These are phyloP conservation scores for Enchytraeus crypticus DNA, from an alignment of 2,888 invertebrate species.

Conservation along the genomic window DNA sequence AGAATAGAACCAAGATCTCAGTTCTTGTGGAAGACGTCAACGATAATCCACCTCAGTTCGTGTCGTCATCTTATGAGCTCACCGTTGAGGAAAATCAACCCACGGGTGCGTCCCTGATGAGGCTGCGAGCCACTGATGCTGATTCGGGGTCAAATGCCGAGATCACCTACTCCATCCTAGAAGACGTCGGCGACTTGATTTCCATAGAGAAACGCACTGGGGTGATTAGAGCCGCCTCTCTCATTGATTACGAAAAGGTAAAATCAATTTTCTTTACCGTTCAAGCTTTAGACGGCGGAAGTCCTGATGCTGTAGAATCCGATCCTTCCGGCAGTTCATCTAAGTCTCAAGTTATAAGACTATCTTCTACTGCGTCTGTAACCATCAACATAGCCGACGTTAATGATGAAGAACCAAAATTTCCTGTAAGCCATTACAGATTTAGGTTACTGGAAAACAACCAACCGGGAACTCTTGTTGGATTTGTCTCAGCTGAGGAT, in stretches of 20 bases:
- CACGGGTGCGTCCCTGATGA: constrained; percentile 1
- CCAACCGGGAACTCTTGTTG: constrained; percentile 38
- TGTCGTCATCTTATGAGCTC: neutral
- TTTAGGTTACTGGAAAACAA: constrained; percentile 16
- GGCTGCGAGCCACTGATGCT: constrained; percentile 5
- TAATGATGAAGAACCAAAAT: constrained; percentile 24
- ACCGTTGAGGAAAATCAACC: constrained; percentile 6
- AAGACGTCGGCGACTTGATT: neutral
- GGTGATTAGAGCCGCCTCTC: constrained; percentile 1
- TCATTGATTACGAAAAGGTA: constrained; percentile 10
- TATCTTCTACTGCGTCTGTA: constrained; percentile 7
- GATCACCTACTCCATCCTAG: constrained; percentile 8
- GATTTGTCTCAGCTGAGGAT: constrained; percentile 20
- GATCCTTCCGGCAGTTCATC: neutral
- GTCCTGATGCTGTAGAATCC: neutral
- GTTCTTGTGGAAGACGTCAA: constrained; percentile 9
- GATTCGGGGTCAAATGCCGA: constrained; percentile 9
- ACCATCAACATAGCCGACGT: constrained; percentile 17
- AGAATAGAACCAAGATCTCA: neutral
- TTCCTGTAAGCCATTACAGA: constrained; percentile 11
- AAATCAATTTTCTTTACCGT: constrained; percentile 7
- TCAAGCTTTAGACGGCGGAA: constrained; percentile 4
- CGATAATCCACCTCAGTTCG: constrained; percentile 14
- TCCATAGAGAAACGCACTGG: constrained; percentile 1
- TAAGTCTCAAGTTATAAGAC: neutral